Evolutionary conservation across 2,888 invertebrate genomes (phyloP).

Genomic region (Micropterix aruncella): DNA sequence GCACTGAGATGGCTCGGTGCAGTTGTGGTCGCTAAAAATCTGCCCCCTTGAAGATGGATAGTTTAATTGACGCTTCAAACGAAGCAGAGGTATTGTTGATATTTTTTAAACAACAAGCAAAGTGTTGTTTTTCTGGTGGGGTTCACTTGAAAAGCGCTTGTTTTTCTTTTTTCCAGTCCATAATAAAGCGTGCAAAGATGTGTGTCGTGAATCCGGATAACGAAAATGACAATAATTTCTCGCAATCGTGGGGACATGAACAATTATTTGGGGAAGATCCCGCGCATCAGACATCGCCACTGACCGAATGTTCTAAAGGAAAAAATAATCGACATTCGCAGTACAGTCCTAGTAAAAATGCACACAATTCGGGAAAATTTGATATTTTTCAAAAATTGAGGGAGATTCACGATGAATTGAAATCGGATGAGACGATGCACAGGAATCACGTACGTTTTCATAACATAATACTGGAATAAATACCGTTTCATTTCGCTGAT

Average conservation of each 20-base stretch:
- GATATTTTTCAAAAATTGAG: slow-evolving; percentile 37
- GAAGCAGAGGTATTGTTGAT: slow-evolving; percentile 29
- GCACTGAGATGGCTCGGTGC: neutral
- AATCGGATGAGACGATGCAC: slow-evolving; percentile 31
- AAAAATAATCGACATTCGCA: neutral
- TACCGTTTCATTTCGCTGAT: too few species aligned
- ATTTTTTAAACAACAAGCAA: neutral
- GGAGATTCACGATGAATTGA: slow-evolving; percentile 34
- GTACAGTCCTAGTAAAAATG: neutral
- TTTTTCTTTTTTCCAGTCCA: neutral
- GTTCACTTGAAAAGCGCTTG: too few species aligned
- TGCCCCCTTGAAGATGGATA: slow-evolving; percentile 19
- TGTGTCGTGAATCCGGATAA: neutral
- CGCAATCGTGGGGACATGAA: neutral
- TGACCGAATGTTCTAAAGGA: neutral
- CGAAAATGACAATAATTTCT: neutral
- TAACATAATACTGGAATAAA: slow-evolving; percentile 7
- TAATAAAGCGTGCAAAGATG: neutral
- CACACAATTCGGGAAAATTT: slow-evolving; percentile 19
- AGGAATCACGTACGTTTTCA: slow-evolving; percentile 29
- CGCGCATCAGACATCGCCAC: neutral
- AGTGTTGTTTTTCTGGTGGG: too few species aligned
- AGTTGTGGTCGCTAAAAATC: neutral
- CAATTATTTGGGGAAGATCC: neutral
- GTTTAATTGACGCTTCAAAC: slow-evolving; percentile 43